Evolutionary conservation across 92 coral and sea anemone species (phyloP).

Genomic region (Scolanthus callimorphus): DNA sequence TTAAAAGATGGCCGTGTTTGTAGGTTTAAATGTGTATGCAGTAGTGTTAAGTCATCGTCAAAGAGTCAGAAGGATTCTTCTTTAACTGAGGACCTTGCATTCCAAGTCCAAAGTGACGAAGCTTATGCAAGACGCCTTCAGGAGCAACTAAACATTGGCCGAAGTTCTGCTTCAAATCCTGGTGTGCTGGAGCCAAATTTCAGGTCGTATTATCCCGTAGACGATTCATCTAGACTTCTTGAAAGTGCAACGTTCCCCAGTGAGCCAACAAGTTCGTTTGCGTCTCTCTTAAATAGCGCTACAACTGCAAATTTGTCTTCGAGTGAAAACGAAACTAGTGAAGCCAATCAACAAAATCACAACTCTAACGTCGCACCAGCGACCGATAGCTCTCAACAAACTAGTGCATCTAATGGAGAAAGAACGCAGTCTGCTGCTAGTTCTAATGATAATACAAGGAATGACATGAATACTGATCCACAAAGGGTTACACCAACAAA

Average conservation of each 20-base stretch:
- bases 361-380: not conserved
- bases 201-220: constrained; percentile 11
- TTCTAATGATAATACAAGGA: not conserved
- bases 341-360: not conserved
- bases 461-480: constrained; percentile 1
- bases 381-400: not conserved
- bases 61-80: constrained; percentile 30
- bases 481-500: constrained; percentile 3
- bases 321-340: not conserved
- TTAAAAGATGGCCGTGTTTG: constrained; percentile 81
- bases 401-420: not conserved
- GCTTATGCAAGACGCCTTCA: constrained; percentile 70
- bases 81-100: constrained; percentile 44
- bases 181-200: constrained; percentile 14
- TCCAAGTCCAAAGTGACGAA: constrained; percentile 84
- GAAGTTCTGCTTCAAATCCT: not conserved
- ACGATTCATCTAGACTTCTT: constrained; percentile 7
- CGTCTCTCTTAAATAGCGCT: not conserved
- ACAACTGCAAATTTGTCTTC: not conserved
- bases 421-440: not conserved
- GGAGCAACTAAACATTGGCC: constrained; percentile 31
- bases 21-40: constrained; percentile 75
- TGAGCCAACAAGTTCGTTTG: constrained; percentile 1
- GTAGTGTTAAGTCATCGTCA: constrained; percentile 45
- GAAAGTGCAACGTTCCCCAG: constrained; percentile 10